These are phyloP conservation scores for Syndactyla subalaris DNA, from an alignment of 2,797 vertebrate genomes.

Conservation along the genomic window DNA sequence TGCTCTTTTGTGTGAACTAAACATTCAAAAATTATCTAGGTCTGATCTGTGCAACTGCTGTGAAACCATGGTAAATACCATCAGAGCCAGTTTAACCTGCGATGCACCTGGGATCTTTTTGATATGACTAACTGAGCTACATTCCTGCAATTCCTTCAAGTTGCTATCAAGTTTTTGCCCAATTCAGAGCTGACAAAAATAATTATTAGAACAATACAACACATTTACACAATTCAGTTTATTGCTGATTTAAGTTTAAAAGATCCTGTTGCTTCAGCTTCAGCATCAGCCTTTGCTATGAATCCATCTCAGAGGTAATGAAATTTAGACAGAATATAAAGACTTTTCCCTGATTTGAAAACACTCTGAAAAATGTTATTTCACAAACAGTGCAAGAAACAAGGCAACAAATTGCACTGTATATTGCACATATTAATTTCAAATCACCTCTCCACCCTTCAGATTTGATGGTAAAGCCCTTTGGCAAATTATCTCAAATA, in stretches of 20 bases:
- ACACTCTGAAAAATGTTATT: background rate
- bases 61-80: background rate
- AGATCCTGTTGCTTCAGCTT: background rate
- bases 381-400: background rate
- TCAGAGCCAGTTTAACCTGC: background rate
- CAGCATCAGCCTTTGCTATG: background rate
- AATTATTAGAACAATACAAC: background rate
- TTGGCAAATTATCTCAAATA: background rate
- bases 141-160: slow-evolving; percentile 10
- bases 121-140: background rate
- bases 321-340: background rate
- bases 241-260: background rate
- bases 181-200: background rate
- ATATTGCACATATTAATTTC: background rate
- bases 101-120: background rate
- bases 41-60: background rate
- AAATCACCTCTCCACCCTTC: background rate
- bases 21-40: background rate
- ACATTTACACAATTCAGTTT: background rate
- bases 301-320: background rate
- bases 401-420: background rate
- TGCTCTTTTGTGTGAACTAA: background rate
- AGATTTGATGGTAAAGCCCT: background rate
- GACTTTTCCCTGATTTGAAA: slow-evolving; percentile 5
- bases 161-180: background rate